Evolutionary conservation across 2,797 vertebrate genomes (phyloP).

Genomic region (Hylomyscus alleni): DNA sequence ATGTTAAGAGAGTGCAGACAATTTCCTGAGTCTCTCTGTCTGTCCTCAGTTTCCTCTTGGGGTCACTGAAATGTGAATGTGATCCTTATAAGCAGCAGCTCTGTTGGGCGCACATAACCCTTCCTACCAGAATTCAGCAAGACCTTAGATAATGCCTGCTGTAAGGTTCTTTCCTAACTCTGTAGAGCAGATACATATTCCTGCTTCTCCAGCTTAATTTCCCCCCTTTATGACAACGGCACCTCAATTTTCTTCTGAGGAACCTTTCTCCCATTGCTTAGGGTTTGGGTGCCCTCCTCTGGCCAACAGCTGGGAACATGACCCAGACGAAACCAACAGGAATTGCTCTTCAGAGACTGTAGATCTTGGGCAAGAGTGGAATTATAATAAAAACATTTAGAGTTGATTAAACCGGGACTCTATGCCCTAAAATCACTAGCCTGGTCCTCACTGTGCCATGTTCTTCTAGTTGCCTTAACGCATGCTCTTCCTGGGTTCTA

Average conservation of each 20-base stretch:
- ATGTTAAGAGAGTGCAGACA: background rate
- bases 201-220: background rate
- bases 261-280: constrained; percentile 12
- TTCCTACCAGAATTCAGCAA: background rate
- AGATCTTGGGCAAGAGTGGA: background rate
- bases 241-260: constrained; percentile 7
- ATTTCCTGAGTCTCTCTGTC: background rate
- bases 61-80: background rate
- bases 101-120: background rate
- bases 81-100: background rate
- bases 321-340: background rate
- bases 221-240: constrained; percentile 5
- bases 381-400: background rate
- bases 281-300: constrained; percentile 77
- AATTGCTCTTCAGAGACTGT: constrained; percentile 11
- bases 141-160: background rate
- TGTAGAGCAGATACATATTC: background rate
- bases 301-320: constrained; percentile 51
- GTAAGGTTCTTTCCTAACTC: background rate
- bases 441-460: background rate
- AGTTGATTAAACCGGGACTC: background rate
- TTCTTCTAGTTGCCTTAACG: background rate
- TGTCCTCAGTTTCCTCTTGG: background rate
- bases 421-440: background rate
- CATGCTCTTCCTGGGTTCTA: background rate